Evolutionary conservation across 2,113 vertebrate genomes (phyloP).

Genomic region (Chitala chitala): DNA sequence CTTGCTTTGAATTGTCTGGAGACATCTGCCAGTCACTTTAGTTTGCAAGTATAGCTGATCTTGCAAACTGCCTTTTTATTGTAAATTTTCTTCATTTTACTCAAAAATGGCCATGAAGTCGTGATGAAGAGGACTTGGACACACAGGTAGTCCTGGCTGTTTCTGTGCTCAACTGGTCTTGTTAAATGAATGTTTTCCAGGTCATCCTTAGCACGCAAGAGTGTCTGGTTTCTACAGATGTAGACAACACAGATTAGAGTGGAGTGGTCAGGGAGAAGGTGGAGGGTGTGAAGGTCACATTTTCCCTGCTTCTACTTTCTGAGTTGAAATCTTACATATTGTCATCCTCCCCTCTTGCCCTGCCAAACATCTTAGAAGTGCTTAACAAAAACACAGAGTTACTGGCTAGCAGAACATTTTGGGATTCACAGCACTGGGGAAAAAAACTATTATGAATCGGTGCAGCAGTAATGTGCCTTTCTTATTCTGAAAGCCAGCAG

Average conservation of each 20-base stretch:
- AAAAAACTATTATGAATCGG: too few relatives aligned
- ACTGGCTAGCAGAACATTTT: not conserved
- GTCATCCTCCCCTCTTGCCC: not conserved
- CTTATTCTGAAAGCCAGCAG: too few relatives aligned
- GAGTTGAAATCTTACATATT: not conserved
- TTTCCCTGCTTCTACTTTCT: not conserved
- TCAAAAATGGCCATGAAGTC: too few relatives aligned
- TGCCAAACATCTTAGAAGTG: not conserved
- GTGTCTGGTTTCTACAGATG: constrained; percentile 1
- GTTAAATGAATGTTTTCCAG: constrained; percentile 16
- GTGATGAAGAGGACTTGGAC: not conserved
- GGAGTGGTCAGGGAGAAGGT: not conserved
- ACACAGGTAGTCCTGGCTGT: not conserved
- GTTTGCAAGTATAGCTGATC: not conserved
- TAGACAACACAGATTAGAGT: not conserved
- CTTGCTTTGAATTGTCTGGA: not conserved
- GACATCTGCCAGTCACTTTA: not conserved
- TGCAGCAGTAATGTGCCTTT: too few relatives aligned
- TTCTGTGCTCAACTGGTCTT: not conserved
- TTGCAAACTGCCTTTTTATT: not conserved
- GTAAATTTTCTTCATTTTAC: too few relatives aligned
- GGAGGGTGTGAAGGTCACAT: not conserved
- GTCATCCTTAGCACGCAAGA: not conserved
- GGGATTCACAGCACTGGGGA: not conserved
- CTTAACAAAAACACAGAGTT: not conserved